Conservation (phyloP, 2,888 invertebrate species). For the Tholera decimalis region DNA sequence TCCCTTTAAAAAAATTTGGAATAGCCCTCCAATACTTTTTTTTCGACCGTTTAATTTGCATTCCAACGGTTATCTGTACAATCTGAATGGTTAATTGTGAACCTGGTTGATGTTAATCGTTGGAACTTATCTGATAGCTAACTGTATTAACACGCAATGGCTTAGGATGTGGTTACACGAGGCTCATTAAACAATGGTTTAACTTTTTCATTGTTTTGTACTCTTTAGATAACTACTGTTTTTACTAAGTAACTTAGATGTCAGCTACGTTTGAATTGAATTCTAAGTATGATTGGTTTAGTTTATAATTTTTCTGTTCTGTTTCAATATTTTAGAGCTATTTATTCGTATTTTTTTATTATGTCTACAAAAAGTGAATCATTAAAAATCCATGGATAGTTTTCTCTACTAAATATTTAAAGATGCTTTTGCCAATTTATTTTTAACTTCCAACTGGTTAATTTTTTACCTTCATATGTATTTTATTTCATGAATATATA, state of each 20-base stretch:
- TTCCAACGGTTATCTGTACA: conserved; percentile 77
- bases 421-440: too few species aligned
- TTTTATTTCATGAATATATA: too few species aligned
- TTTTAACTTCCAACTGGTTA: too few species aligned
- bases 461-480: too few species aligned
- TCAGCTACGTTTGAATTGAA: neutral
- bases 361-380: too few species aligned
- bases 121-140: conserved; percentile 82
- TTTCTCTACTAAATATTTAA: too few species aligned
- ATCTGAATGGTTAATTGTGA: conserved; percentile 88
- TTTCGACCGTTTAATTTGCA: conserved; percentile 81
- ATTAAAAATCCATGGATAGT: too few species aligned
- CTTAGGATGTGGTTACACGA: conserved; percentile 64
- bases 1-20: neutral
- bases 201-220: conserved; percentile 15
- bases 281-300: too few species aligned
- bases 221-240: conserved; percentile 4
- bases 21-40: conserved; percentile 24
- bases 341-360: too few species aligned
- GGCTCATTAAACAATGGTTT: conserved; percentile 27
- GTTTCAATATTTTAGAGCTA: too few species aligned
- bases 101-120: conserved; percentile 82
- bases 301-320: too few species aligned
- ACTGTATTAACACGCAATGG: conserved; percentile 81
- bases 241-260: neutral